phyloP scores from a whole-genome alignment of 2,113 vertebrate genomes.

The Boleophthalmus pectinirostris region DNA sequence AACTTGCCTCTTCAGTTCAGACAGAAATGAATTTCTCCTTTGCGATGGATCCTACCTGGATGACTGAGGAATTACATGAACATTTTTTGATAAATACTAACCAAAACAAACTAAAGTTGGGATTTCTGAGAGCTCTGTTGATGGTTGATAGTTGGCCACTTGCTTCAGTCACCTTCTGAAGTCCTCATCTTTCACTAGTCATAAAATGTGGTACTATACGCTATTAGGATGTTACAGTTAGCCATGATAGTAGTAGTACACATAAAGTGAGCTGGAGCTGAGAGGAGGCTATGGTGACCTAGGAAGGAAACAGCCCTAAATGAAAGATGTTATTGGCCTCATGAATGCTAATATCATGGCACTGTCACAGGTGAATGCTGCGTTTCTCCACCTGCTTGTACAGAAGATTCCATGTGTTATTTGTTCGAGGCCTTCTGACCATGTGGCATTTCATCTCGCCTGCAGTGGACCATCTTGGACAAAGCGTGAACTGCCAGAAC shows the following conservation, averaged over 20 bases:
- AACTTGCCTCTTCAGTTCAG: too few species aligned
- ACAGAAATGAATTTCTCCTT: too few species aligned
- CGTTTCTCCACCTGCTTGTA: neutral
- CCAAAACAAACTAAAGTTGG: too few species aligned
- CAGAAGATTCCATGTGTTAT: neutral
- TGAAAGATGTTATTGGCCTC: neutral
- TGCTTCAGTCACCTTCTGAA: neutral
- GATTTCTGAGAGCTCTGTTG: too few species aligned
- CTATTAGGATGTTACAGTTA: neutral
- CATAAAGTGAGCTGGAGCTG: neutral
- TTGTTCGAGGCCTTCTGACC: neutral
- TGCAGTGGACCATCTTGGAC: slow-evolving; percentile 42
- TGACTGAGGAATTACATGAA: too few species aligned
- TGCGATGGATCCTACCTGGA: too few species aligned
- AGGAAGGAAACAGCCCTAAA: neutral
- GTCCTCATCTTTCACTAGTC: neutral
- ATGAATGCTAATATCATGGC: neutral
- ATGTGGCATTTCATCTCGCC: slow-evolving; percentile 20
- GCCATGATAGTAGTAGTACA: neutral
- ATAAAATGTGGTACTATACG: neutral
- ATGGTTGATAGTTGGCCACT: too few species aligned
- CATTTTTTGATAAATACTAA: too few species aligned
- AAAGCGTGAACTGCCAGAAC: slow-evolving; percentile 50
- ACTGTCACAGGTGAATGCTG: neutral
- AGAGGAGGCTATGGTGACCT: neutral